Percentiles rank a stretch among this genome's conserved stretches.
Evolutionary conservation across 1,140 invertebrate species (phyloP).

Genomic region (Euschistus heros): DNA sequence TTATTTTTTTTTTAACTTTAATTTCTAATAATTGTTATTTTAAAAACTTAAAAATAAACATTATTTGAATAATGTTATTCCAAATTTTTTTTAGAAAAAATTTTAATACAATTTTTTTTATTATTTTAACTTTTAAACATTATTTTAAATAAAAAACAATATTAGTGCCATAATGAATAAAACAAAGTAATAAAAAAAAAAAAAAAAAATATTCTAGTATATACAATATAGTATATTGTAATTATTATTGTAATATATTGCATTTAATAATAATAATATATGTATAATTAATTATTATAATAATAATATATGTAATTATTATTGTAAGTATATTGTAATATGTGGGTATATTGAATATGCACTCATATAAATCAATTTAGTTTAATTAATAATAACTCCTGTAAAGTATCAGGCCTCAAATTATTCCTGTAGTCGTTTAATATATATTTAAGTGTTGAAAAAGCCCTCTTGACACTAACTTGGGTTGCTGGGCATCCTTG

Average conservation of each 20-base stretch:
- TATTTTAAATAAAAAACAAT: not conserved
- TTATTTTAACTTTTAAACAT: not conserved
- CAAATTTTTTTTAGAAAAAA: not conserved
- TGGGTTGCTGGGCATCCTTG: not conserved
- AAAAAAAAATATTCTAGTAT: not conserved
- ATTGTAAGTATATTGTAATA: too few relatives aligned
- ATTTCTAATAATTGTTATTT: not conserved
- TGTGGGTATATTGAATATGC: too few relatives aligned
- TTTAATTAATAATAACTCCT: not conserved
- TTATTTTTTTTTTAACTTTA: not conserved
- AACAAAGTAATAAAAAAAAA: not conserved
- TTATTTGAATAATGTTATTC: not conserved
- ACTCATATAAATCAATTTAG: not conserved
- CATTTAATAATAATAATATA: too few relatives aligned
- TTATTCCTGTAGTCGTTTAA: not conserved
- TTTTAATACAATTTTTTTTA: not conserved
- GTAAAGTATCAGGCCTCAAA: not conserved
- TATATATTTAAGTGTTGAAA: not conserved
- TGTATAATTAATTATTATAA: too few relatives aligned
- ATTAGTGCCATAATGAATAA: not conserved
- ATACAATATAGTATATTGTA: too few relatives aligned
- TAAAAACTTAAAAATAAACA: not conserved
- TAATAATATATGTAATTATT: too few relatives aligned
- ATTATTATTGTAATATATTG: too few relatives aligned
- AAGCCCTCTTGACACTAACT: not conserved